Percentiles rank a stretch among this genome's conserved stretches.
These are phyloP conservation scores for Seira musarum DNA, from an alignment of 2,888 invertebrate genomes.

Conservation along the genomic window DNA sequence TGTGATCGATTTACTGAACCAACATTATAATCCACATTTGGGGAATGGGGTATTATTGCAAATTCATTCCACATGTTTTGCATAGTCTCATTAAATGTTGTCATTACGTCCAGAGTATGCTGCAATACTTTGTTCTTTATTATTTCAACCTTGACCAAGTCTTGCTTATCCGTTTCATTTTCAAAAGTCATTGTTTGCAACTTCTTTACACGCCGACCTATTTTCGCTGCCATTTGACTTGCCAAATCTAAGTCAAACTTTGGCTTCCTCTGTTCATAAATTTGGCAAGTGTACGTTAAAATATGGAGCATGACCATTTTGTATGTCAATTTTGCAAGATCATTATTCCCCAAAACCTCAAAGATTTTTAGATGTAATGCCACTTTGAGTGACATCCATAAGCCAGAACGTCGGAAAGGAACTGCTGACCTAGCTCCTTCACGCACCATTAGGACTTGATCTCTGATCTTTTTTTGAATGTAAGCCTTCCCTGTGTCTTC, in stretches of 20 bases:
- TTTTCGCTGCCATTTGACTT: constrained; percentile 33
- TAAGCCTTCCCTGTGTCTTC: background rate
- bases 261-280: background rate
- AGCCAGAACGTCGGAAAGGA: constrained; percentile 21
- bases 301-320: constrained; percentile 28
- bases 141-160: no score
- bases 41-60: no score
- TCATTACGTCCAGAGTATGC: no score
- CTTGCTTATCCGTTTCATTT: no score
- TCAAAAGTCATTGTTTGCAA: background rate
- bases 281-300: background rate
- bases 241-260: constrained; percentile 27
- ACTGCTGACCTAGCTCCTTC: background rate
- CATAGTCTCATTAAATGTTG: no score
- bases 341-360: background rate
- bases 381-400: constrained; percentile 17
- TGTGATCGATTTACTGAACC: no score
- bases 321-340: constrained; percentile 15
- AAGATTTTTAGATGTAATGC: background rate
- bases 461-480: no score
- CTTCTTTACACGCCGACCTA: constrained; percentile 27
- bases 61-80: no score
- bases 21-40: no score
- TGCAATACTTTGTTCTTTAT: no score
- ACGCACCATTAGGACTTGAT: no score